These are phyloP conservation scores for Phallusia fumigata DNA, from an alignment of 23 tunicate genomes.

Conservation along the genomic window DNA sequence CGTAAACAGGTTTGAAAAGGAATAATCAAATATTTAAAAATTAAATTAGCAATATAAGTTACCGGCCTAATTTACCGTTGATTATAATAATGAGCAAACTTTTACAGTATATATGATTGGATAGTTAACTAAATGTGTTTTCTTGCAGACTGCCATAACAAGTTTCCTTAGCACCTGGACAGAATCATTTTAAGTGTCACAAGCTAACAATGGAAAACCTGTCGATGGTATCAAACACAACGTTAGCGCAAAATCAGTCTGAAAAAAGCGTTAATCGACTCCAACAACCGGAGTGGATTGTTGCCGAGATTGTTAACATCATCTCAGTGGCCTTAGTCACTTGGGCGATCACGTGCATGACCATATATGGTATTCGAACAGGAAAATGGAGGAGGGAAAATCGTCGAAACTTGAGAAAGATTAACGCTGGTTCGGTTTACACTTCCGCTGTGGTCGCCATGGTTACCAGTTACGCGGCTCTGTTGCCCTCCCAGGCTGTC, in stretches of 20 bases:
- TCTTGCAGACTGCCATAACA: no score
- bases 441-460: neutral
- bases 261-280: neutral
- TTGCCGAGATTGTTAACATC: neutral
- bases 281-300: neutral
- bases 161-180: no score
- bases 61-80: no score
- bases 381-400: conserved; percentile 8
- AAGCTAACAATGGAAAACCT: no score
- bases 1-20: no score
- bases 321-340: neutral
- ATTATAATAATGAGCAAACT: no score
- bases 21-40: no score
- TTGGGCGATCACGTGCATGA: neutral
- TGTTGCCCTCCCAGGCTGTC: neutral
- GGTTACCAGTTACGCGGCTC: neutral
- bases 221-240: neutral
- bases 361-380: neutral
- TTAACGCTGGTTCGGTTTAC: conserved; percentile 10
- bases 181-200: no score
- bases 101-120: no score
- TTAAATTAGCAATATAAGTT: no score
- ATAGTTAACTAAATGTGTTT: no score
- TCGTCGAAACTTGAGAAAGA: neutral
- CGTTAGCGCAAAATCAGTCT: neutral